Percentiles rank a stretch among this genome's conserved stretches.
Conservation (phyloP, 2,888 invertebrate species). For the Agonopterix heracliana region DNA sequence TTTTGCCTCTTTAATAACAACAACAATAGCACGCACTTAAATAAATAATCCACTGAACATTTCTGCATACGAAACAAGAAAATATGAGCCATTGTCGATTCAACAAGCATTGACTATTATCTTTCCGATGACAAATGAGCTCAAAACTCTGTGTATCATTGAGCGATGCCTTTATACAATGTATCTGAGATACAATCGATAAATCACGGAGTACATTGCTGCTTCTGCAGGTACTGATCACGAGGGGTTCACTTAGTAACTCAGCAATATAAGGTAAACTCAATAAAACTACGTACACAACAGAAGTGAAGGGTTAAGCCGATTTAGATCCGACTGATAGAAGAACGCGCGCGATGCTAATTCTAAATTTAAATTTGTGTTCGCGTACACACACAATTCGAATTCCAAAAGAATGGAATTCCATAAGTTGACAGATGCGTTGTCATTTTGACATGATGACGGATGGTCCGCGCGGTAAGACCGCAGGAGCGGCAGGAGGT, state of each 20-base stretch:
- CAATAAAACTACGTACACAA: not conserved
- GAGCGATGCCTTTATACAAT: conserved; percentile 19
- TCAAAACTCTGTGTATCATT: conserved; percentile 44
- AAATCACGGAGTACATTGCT: conserved; percentile 33
- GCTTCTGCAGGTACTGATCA: conserved; percentile 14
- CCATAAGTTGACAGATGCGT: conserved; percentile 35
- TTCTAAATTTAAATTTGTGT: conserved; percentile 54
- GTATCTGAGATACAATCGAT: conserved; percentile 12
- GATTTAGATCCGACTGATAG: conserved; percentile 64
- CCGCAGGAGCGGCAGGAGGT: too few species aligned
- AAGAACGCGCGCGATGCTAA: conserved; percentile 52
- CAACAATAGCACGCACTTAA: conserved; percentile 1
- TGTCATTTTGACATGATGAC: conserved; percentile 23
- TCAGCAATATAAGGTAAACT: too few species aligned
- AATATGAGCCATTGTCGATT: conserved; percentile 57
- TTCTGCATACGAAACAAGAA: conserved; percentile 32
- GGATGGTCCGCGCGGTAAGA: not conserved
- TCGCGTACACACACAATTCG: conserved; percentile 39
- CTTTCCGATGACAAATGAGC: conserved; percentile 60
- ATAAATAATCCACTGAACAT: conserved; percentile 19
- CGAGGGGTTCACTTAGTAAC: too few species aligned
- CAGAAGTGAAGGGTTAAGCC: conserved; percentile 49
- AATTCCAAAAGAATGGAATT: conserved; percentile 40
- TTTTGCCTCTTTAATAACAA: too few species aligned
- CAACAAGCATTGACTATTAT: conserved; percentile 53